Conservation (phyloP, 2,888 invertebrate genomes). For the Chrysodeixis includens region DNA sequence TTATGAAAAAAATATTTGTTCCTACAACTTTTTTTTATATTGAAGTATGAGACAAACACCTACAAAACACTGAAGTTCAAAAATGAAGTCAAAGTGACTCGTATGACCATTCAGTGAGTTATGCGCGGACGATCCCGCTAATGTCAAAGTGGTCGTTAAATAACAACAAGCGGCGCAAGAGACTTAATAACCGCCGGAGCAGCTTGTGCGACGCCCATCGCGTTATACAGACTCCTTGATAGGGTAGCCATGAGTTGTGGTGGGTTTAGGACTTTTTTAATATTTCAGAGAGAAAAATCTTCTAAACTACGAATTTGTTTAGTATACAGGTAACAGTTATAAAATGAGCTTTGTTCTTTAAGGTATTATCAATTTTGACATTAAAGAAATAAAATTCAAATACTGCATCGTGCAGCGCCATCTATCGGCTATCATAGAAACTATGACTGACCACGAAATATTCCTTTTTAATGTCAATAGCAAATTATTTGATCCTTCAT, state of each 20-base stretch:
- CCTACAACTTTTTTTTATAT: too few species aligned
- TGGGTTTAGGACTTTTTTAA: background rate
- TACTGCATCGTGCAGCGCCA: conserved; percentile 34
- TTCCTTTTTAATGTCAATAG: background rate
- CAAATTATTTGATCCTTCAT: too few species aligned
- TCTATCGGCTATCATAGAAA: conserved; percentile 32
- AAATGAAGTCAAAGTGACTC: background rate
- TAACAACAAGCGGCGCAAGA: conserved; percentile 75
- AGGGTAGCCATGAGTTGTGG: conserved; percentile 61
- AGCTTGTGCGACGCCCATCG: conserved; percentile 81
- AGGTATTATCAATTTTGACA: too few species aligned
- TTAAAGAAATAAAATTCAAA: too few species aligned
- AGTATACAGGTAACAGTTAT: too few species aligned
- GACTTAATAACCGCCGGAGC: conserved; percentile 76
- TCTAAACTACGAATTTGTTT: too few species aligned
- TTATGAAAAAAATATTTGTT: too few species aligned
- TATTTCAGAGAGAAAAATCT: too few species aligned
- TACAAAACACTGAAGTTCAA: background rate
- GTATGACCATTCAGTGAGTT: conserved; percentile 12
- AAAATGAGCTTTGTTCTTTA: too few species aligned
- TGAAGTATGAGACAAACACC: too few species aligned
- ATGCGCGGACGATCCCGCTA: conserved; percentile 67
- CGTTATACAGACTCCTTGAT: conserved; percentile 78
- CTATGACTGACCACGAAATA: conserved; percentile 11
- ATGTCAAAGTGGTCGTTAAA: conserved; percentile 75